Conservation (phyloP, 2,888 invertebrate species). For the Eristalis arbustorum region DNA sequence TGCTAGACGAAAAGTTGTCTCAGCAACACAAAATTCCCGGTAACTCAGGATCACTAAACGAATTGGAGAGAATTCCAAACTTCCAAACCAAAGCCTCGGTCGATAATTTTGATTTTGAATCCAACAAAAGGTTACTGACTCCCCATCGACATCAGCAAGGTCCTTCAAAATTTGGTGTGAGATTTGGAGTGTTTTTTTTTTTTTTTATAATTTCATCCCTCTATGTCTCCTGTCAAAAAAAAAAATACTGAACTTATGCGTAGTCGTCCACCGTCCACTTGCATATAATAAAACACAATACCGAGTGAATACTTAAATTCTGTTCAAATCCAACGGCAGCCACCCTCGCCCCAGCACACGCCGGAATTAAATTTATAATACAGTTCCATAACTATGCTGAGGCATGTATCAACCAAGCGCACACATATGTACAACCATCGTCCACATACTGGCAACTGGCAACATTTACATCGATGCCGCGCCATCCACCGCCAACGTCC, state of each 20-base stretch:
- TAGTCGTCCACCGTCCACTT: conserved; percentile 1
- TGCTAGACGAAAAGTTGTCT: too few relatives aligned
- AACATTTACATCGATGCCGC: neutral
- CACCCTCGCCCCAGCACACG: neutral
- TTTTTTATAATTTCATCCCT: neutral
- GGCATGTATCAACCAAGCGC: conserved; percentile 33
- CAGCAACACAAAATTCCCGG: too few relatives aligned
- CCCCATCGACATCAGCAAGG: neutral
- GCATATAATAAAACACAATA: conserved; percentile 8
- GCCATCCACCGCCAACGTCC: neutral
- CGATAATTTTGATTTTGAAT: neutral
- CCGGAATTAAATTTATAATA: conserved; percentile 50
- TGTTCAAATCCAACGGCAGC: conserved; percentile 10
- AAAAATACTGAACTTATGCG: neutral
- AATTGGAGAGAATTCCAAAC: neutral
- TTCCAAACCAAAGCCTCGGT: neutral
- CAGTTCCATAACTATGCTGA: conserved; percentile 51
- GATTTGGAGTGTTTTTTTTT: neutral
- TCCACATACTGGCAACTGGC: conserved; percentile 14
- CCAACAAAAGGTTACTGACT: conserved; percentile 12
- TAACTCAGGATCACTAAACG: neutral
- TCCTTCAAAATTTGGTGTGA: neutral
- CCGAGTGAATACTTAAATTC: conserved; percentile 38
- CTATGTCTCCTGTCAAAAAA: neutral
- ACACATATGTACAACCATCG: conserved; percentile 35